Evolutionary conservation across 2,113 vertebrate species (phyloP), one percentile per base, ranked within the genome.

Genomic region (Malurus elegans): DNA sequence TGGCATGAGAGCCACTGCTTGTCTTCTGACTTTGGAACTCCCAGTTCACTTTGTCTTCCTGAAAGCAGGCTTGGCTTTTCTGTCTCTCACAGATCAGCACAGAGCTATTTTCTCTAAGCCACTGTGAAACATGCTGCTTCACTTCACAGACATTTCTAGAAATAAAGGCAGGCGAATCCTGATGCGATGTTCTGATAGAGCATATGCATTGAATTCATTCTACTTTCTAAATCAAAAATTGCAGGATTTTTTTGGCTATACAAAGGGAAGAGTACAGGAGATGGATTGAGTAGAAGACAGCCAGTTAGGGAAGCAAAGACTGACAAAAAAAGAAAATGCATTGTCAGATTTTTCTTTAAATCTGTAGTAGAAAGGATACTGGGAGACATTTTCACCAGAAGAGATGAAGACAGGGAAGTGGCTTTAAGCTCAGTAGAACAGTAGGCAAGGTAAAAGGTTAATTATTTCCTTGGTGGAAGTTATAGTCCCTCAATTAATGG

Each of bases 321-420:
- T 36, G 56, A 62, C 79, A 56, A 76, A 85, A 93, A 93, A 92
- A 51, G 47, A 83, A 88, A 85, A 93, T 12, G 29, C 34, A 45
- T 58, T 93, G 54, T 72, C 56, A 83, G 60, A n/a, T 86, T 85
- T 91, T 79, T 73, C 78, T 93, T 94, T 90, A 92, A 70, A 87
- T 57, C 47, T 86, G 56, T 31, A 67, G 31, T 47, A 78, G 32
- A 79, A 92, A 90, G 44, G 67, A 62, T 87, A 47, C n/a, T 15
- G 3, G 20, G 24, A 57, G 62, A 61, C 18, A 54, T 18, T 42
- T 32, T 82, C 48, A 5, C 32, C 42, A 47, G 50, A 89, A 70
- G 18, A 85, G 48, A 54, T 71, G 28, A 67, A 72, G 45, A 79
- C 28, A 79, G 61, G 82, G 58, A 65, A 85, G 31, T 58, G 20